Conservation (phyloP, 2,113 vertebrate genomes). For the Oreochromis aureus region DNA sequence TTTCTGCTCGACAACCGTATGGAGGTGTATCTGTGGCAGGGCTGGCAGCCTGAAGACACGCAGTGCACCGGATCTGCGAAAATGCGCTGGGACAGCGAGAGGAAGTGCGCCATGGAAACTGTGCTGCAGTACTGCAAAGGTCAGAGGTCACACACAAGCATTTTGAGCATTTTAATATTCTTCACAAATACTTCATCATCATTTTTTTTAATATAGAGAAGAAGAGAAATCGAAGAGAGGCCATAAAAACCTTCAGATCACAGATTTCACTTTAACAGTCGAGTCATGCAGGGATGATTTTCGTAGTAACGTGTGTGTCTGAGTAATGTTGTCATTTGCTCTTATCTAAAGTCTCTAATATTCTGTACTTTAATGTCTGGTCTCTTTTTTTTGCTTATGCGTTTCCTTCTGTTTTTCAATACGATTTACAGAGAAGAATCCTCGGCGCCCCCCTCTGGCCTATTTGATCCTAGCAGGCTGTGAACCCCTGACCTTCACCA, state of each 20-base stretch:
- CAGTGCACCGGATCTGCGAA: conserved; percentile 71
- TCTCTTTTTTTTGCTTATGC: not conserved
- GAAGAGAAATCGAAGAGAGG: not conserved
- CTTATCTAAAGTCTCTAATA: not conserved
- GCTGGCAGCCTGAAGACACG: conserved; percentile 66
- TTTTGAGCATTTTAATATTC: not conserved
- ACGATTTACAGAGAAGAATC: conserved; percentile 69
- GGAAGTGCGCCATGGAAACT: conserved; percentile 79
- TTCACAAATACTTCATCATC: not conserved
- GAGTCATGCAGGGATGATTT: not conserved
- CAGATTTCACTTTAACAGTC: not conserved
- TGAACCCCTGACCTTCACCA: conserved; percentile 79
- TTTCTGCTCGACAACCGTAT: conserved; percentile 77
- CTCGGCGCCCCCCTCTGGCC: conserved; percentile 70
- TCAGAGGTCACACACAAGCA: conserved; percentile 16
- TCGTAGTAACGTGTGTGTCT: not conserved
- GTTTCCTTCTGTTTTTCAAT: not conserved
- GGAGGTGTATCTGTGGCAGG: conserved; percentile 82
- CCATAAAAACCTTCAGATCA: not conserved
- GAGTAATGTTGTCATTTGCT: not conserved
- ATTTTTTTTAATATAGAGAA: not conserved
- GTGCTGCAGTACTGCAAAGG: conserved; percentile 78
- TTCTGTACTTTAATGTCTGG: not conserved
- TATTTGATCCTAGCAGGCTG: conserved; percentile 74
- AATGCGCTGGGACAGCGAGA: conserved; percentile 77